Evolutionary conservation across 2,113 vertebrate genomes (phyloP).

Genomic region (Diphyllodes magnificus): DNA sequence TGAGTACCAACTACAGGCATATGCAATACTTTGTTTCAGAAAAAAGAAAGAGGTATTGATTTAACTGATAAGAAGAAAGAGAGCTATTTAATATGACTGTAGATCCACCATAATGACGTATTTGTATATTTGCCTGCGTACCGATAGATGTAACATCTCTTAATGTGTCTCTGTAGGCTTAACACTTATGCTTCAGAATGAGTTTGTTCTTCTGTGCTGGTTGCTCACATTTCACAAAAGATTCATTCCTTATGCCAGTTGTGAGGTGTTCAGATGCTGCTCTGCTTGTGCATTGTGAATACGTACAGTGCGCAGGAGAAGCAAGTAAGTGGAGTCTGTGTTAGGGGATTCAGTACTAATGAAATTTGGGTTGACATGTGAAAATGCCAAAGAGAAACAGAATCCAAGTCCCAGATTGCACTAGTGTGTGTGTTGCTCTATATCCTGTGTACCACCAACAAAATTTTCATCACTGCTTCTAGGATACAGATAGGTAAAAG

Average conservation of each 20-base stretch:
- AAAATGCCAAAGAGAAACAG: neutral
- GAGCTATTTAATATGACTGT: neutral
- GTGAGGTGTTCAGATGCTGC: neutral
- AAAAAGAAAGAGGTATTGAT: neutral
- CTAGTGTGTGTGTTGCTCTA: neutral
- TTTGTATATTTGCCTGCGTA: neutral
- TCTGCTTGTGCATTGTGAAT: neutral
- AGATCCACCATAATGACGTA: neutral
- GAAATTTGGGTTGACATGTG: neutral
- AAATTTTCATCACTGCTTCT: neutral
- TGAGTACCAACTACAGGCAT: neutral
- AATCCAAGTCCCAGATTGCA: neutral
- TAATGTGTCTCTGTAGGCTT: neutral
- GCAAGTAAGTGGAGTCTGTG: neutral
- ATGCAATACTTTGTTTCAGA: neutral
- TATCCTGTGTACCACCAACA: neutral
- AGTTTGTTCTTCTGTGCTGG: neutral
- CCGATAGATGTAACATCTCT: neutral
- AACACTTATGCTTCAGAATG: neutral
- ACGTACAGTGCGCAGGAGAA: neutral
- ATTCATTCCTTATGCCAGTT: neutral
- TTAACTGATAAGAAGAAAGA: slow-evolving; percentile 21
- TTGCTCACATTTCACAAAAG: neutral
- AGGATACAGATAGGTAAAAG: neutral
- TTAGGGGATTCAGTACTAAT: neutral